Conservation (phyloP, 2,888 invertebrate genomes). For the Branchipolynoe longqiensis region DNA sequence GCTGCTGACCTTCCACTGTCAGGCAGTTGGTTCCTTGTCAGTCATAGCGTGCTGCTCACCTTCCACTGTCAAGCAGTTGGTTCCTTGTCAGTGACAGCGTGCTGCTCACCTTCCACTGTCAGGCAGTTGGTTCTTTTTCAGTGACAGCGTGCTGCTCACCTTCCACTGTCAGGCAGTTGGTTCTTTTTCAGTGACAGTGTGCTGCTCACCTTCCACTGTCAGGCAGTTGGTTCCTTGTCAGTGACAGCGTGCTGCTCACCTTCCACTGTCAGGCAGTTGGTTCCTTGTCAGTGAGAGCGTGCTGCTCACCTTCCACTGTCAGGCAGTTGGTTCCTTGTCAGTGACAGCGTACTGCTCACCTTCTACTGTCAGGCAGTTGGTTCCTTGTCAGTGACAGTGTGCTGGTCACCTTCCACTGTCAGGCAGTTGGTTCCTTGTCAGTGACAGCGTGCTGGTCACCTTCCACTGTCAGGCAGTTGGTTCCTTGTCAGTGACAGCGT, state of each 20-base stretch:
- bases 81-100: background rate
- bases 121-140: background rate
- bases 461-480: too few relatives aligned
- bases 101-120: background rate
- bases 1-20: background rate
- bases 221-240: background rate
- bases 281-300: background rate
- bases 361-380: slow-evolving; percentile 7
- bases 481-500: too few relatives aligned
- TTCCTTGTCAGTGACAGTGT: too few relatives aligned
- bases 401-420: too few relatives aligned
- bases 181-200: background rate
- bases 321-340: background rate
- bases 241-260: background rate
- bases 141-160: background rate
- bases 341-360: background rate
- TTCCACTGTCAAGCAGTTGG: background rate
- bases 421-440: too few relatives aligned
- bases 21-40: background rate
- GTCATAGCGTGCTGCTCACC: too few relatives aligned
- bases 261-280: too few relatives aligned
- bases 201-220: background rate
- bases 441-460: too few relatives aligned
- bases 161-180: background rate
- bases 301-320: background rate